A percentile compares a stretch with the other conserved stretches of the same genome.
phyloP scores from a whole-genome alignment of 2,797 vertebrate species.

The Danio choprae region DNA sequence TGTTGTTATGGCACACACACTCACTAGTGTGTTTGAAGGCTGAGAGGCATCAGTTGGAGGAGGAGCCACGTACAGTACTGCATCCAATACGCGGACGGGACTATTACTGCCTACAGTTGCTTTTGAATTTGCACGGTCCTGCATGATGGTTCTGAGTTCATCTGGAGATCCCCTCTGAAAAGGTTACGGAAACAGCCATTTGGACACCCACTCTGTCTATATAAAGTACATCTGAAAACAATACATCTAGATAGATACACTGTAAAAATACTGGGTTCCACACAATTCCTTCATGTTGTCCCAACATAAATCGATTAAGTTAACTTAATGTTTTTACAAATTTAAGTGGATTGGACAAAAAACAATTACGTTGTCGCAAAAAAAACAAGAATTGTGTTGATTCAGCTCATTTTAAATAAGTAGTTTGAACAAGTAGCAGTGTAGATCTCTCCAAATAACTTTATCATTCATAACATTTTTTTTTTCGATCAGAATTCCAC shows the following conservation, averaged over 20 bases:
- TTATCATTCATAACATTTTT: neutral
- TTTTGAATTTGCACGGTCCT: neutral
- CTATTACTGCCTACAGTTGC: slow-evolving; percentile 17
- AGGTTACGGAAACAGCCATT: neutral
- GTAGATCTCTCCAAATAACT: neutral
- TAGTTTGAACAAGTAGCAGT: no score
- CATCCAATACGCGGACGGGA: slow-evolving; percentile 39
- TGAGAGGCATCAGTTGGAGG: slow-evolving; percentile 43
- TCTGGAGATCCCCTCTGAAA: slow-evolving; percentile 8
- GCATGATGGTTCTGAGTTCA: neutral
- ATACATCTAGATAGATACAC: neutral
- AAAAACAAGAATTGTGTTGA: no score
- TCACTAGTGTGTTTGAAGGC: slow-evolving; percentile 48
- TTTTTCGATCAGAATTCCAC: neutral
- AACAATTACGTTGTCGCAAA: no score
- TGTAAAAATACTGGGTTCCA: no score
- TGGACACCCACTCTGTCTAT: neutral
- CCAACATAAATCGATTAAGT: no score
- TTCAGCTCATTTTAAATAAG: no score
- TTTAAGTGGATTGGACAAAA: no score
- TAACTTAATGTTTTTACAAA: no score
- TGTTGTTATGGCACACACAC: slow-evolving; percentile 39
- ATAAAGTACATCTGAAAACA: neutral
- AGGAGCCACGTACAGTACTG: slow-evolving; percentile 43
- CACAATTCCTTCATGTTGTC: no score